Conservation (phyloP, 1,140 invertebrate genomes). For the Meloidogyne floridensis region DNA sequence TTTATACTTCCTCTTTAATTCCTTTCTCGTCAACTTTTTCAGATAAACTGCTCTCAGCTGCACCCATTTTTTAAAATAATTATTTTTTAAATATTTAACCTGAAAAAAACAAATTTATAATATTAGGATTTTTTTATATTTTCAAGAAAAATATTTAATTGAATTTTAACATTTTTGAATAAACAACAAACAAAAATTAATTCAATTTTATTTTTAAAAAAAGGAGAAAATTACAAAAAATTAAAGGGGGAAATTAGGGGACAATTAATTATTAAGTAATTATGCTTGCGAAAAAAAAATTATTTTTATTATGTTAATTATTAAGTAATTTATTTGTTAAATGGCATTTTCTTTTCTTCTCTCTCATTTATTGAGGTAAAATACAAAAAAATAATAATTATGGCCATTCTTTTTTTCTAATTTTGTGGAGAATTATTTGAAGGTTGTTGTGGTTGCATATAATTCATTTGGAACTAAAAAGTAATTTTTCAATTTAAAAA, state of each 20-base stretch:
- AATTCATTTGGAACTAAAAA: slow-evolving; percentile 42
- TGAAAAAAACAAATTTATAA: neutral
- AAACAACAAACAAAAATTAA: neutral
- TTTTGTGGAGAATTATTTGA: slow-evolving; percentile 31
- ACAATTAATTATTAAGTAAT: neutral
- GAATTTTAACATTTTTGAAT: neutral
- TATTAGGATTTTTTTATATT: neutral
- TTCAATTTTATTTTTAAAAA: slow-evolving; percentile 5
- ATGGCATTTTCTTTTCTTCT: neutral
- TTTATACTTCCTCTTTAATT: slow-evolving; percentile 9
- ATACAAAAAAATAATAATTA: neutral
- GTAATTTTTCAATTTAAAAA: neutral
- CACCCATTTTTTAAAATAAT: neutral
- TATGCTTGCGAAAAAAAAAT: neutral
- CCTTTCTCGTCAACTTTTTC: neutral
- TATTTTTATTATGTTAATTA: neutral
- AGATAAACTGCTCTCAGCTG: neutral
- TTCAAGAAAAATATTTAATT: no score
- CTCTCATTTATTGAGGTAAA: neutral
- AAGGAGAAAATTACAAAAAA: neutral
- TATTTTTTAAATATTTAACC: neutral
- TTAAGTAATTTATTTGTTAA: neutral
- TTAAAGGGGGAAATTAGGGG: neutral
- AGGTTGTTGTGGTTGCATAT: slow-evolving; percentile 26
- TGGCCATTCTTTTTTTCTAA: neutral